Evolutionary conservation across 2,888 invertebrate genomes (phyloP).

Genomic region (Caprella mutica): DNA sequence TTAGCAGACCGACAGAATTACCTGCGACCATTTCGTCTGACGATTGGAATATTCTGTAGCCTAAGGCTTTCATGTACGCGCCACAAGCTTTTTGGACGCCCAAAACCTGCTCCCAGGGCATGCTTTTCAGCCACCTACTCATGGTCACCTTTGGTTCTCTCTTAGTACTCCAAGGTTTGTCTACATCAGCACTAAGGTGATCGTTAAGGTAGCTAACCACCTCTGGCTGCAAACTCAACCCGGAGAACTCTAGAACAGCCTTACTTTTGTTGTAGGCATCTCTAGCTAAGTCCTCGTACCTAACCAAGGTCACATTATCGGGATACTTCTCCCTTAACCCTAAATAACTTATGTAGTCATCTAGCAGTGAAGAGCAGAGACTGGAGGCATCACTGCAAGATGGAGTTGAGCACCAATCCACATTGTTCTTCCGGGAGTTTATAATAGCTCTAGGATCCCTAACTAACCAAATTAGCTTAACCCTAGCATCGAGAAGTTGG

Average conservation of each 20-base stretch:
- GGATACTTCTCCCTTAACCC: conserved; percentile 34
- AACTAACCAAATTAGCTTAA: conserved; percentile 36
- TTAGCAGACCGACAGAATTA: conserved; percentile 27
- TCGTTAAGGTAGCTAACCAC: conserved; percentile 28
- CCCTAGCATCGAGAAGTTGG: conserved; percentile 32
- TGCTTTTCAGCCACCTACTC: conserved; percentile 26
- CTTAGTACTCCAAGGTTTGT: conserved; percentile 31
- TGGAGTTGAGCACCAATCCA: conserved; percentile 36
- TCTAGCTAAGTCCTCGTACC: conserved; percentile 36
- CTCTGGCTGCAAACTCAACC: conserved; percentile 22
- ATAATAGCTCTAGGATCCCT: conserved; percentile 37
- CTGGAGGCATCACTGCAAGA: conserved; percentile 35
- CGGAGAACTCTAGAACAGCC: conserved; percentile 37
- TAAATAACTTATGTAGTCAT: conserved; percentile 35
- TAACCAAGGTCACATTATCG: conserved; percentile 32
- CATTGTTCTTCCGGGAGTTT: conserved; percentile 35
- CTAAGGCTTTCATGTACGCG: conserved; percentile 24
- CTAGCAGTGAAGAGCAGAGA: conserved; percentile 35
- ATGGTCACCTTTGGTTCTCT: conserved; percentile 26
- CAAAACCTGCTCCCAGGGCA: conserved; percentile 23
- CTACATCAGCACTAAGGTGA: conserved; percentile 26
- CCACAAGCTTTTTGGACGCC: conserved; percentile 23
- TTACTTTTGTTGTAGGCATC: conserved; percentile 35
- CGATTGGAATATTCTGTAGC: conserved; percentile 21
- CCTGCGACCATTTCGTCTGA: conserved; percentile 17